Percentiles rank a stretch among this genome's conserved stretches.
Conservation (phyloP, 2,797 vertebrate genomes). For the Pangasius mekongensis region DNA sequence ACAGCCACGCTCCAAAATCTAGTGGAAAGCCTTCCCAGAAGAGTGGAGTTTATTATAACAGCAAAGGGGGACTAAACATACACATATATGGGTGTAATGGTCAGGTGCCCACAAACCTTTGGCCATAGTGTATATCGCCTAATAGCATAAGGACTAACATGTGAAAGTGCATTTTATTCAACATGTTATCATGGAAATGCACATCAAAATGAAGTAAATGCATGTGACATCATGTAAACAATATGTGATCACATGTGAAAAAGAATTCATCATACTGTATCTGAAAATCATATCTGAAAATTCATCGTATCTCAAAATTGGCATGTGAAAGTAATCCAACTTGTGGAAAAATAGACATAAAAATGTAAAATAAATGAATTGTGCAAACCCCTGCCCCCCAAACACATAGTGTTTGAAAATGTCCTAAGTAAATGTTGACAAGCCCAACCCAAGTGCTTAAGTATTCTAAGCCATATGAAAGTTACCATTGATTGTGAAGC, state of each 20-base stretch:
- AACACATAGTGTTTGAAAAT: neutral
- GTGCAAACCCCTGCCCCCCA: too few species aligned
- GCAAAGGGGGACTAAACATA: neutral
- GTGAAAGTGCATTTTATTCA: neutral
- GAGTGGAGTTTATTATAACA: too few species aligned
- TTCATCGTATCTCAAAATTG: neutral
- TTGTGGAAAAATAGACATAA: neutral
- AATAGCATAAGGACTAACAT: neutral
- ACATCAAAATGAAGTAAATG: neutral
- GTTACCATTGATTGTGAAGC: neutral
- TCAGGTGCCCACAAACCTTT: neutral
- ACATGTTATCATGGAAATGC: neutral
- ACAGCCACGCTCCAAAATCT: neutral
- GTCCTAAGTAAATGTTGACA: neutral
- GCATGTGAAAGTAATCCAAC: neutral
- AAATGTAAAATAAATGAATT: neutral
- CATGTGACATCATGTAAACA: neutral
- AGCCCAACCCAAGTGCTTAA: neutral
- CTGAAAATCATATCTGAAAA: neutral
- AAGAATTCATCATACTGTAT: neutral
- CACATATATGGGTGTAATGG: neutral
- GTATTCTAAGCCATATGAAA: neutral
- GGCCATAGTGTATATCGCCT: neutral
- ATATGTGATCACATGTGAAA: neutral
- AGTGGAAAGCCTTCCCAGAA: too few species aligned